Evolutionary conservation across 2,888 invertebrate species (phyloP).

Genomic region (Sarcophaga variegata): DNA sequence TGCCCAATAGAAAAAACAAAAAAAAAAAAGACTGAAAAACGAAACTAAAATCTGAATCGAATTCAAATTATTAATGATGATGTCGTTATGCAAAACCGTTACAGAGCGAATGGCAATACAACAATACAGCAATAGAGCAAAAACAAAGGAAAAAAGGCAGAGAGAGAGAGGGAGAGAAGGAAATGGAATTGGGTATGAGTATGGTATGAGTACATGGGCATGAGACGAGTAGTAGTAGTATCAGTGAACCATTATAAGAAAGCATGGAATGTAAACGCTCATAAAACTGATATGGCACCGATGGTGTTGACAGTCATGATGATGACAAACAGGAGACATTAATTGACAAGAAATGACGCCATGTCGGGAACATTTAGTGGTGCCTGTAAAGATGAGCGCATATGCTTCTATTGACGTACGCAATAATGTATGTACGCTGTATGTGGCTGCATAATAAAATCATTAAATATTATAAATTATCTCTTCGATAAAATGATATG

Average conservation of each 20-base stretch:
- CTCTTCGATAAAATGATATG: slow-evolving; percentile 15
- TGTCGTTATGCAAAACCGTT: slow-evolving; percentile 70
- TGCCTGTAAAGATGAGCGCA: no score
- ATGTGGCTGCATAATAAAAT: slow-evolving; percentile 51
- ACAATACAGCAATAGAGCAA: slow-evolving; percentile 1
- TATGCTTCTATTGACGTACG: no score
- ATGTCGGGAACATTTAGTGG: slow-evolving; percentile 54
- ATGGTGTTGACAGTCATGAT: slow-evolving; percentile 62
- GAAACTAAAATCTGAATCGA: slow-evolving; percentile 32
- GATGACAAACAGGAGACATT: slow-evolving; percentile 71
- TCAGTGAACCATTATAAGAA: slow-evolving; percentile 11
- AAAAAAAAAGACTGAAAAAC: not conserved
- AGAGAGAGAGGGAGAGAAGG: not conserved
- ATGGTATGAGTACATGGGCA: no score
- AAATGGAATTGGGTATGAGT: not conserved
- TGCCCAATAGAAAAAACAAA: not conserved
- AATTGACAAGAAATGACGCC: slow-evolving; percentile 73
- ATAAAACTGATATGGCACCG: slow-evolving; percentile 47
- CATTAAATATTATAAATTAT: slow-evolving; percentile 57
- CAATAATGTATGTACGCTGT: slow-evolving; percentile 9
- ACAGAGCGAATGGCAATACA: slow-evolving; percentile 22
- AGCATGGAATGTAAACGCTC: slow-evolving; percentile 31
- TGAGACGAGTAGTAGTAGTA: no score
- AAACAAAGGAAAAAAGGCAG: not conserved
- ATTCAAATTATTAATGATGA: slow-evolving; percentile 69